These are phyloP conservation scores for Drosophila trichaetosa DNA, from an alignment of 2,888 invertebrate genomes.

Conservation along the genomic window DNA sequence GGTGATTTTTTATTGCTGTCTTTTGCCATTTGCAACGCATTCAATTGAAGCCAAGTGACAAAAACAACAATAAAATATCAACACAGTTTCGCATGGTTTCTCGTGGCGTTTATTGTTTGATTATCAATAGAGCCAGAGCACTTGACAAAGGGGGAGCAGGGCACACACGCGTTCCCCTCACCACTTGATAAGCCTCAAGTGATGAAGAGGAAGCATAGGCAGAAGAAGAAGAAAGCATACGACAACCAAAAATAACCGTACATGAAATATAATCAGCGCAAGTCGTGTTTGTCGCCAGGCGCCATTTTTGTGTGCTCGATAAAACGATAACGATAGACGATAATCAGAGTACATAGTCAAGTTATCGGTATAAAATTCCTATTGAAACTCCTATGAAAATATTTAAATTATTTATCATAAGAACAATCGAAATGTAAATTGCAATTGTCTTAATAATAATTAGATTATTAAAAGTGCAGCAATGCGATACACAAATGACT, in stretches of 20 bases:
- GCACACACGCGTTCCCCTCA: neutral
- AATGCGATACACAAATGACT: conserved; percentile 3
- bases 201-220: conserved; percentile 15
- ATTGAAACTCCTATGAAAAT: neutral
- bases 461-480: neutral
- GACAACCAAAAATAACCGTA: conserved; percentile 1
- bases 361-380: conserved; percentile 12
- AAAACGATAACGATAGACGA: conserved; percentile 37
- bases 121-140: conserved; percentile 60
- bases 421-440: neutral
- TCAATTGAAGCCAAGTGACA: conserved; percentile 53
- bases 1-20: conserved; percentile 8
- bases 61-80: conserved; percentile 26
- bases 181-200: conserved; percentile 30
- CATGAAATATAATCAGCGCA: conserved; percentile 29
- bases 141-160: conserved; percentile 7
- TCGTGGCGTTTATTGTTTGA: conserved; percentile 69
- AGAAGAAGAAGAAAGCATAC: neutral
- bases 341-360: conserved; percentile 3
- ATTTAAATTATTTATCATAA: neutral
- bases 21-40: conserved; percentile 26
- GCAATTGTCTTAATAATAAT: neutral
- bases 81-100: conserved; percentile 54
- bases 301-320: conserved; percentile 37
- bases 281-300: conserved; percentile 26